Evolutionary conservation across 37 sponge, comb jelly and placozoan species (phyloP).

Genomic region (Geodia barretti): DNA sequence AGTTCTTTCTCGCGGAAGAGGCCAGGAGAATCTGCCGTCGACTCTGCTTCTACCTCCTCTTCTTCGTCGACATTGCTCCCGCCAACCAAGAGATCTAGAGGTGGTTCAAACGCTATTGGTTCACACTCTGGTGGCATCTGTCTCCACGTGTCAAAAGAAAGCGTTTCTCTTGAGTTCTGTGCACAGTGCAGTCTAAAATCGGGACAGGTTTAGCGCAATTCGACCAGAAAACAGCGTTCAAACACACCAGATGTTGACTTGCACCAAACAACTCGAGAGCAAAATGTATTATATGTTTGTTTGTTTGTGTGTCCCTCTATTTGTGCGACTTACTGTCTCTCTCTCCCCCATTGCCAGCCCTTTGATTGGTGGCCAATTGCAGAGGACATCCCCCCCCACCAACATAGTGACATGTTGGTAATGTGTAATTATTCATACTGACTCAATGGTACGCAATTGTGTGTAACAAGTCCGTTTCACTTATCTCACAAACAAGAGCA

Average conservation of each 20-base stretch:
- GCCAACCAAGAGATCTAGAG: slow-evolving; percentile 10
- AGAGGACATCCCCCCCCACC: not conserved
- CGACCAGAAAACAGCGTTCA: too few relatives aligned
- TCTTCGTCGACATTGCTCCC: too few relatives aligned
- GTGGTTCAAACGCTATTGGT: not conserved
- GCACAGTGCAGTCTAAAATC: slow-evolving; percentile 54
- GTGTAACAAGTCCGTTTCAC: not conserved
- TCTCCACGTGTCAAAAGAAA: slow-evolving; percentile 76
- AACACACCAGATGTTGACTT: too few relatives aligned
- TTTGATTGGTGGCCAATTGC: not conserved
- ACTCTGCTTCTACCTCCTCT: not conserved
- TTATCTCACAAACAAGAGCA: not conserved
- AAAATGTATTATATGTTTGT: not conserved
- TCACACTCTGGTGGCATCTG: slow-evolving; percentile 56
- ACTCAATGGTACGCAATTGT: not conserved
- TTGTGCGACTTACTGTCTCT: not conserved
- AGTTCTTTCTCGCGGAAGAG: slow-evolving; percentile 50
- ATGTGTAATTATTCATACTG: too few relatives aligned
- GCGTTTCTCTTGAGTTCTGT: slow-evolving; percentile 74
- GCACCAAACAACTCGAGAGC: too few relatives aligned
- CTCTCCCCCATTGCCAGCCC: not conserved
- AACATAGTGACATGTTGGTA: not conserved
- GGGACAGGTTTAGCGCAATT: not conserved
- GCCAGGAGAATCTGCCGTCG: not conserved
- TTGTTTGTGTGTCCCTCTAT: not conserved